Evolutionary conservation across 2,113 vertebrate genomes (phyloP), one percentile per base, ranked within the genome.

Genomic region (Acrocephalus kingi): DNA sequence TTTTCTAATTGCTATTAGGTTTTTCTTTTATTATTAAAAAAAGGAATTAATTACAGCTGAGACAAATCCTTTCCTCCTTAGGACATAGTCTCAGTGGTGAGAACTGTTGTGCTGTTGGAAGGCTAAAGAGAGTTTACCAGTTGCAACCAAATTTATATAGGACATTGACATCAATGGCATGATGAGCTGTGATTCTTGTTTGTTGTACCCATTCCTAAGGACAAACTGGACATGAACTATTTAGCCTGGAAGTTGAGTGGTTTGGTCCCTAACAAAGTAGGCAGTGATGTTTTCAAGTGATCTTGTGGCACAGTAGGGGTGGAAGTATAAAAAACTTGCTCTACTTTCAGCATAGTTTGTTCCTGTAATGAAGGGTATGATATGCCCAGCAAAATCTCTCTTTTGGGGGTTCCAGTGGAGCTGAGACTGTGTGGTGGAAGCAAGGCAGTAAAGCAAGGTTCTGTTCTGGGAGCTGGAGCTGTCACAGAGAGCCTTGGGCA

Each of bases 151-250:
- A 67, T 77, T 71, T 35, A 3, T 74, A 9, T 15, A 81, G 27
- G 24, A 4, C 33, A 24, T 62, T 0, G 1, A 30, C 46, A 69
- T 67, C 61, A 74, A 7, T 0, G 11, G 27, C 49, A 25, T 28
- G 71, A 43, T 61, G 24, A 45, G 13, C 45, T 75, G 27, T 61
- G 71, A 24, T 80, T 72, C 64, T 56, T 85, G 41, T 66, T 93
- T 52, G 15, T 73, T 86, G 24, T 76, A 33, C 23, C 25, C 1
- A 0, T 90, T 80, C 62, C 16, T 35, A 39, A 77, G 31, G 20
- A 76, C 59, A 80, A 85, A 66, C 25, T 43, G 62, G 31, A 39
- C 14, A 9, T 9, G 10, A 83, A 54, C 24, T 73, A 17, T 71
- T 63, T 48, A 84, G 48, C 52, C 48, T 84, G 56, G 23, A 59